Base-by-base conservation (phyloP, 2,888 invertebrate genomes). In the Hipparchia semele region DNA sequence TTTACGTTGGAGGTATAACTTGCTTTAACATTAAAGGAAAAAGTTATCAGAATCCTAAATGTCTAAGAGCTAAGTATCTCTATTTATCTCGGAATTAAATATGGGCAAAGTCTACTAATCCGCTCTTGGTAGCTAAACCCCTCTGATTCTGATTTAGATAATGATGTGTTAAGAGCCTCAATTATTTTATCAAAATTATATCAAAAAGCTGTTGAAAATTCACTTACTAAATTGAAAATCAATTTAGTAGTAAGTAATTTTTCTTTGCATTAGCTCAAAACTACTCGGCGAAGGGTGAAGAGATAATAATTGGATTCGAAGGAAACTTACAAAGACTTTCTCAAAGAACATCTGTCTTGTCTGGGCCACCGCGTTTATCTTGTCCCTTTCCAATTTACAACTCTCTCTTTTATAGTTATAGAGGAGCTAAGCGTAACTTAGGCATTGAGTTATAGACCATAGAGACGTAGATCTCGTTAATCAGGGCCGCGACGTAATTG, bases 361-460 rank as follows among this genome's bases (percentile, higher is more conserved):
- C 60, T 10, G 53, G 59, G 56, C 70, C 12, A 56, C 64, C 56
- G 68, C 64, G 60, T 66, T 73, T 73, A 73, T 73, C 68, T 68
- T 68, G 12, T 9, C 46, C 62, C 67, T 65, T 71, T 23, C 60
- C 68, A 60, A 60, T 60, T 53, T 53, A 60, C 33, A 49, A 68
- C 60, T 69, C 60, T 13, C 12, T 65, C 68, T 39, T n/a, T 69
- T 69, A 9, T 65, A 65, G 64, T 65, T 12, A 39, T 39, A 39
- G 13, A 65, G 64, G 64, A 23, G 64, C 51, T 12, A 2, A 12
- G 33, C 23, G 33, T 6, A 51, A 9, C 23, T 45, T 23, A 33
- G 59, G 9, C n/a, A 54, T 12, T 54, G 53, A 54, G 4, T 12
- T 54, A 12, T 54, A 2, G 10, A 12, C 2, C 53, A 39, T 39